Conservation (phyloP, 2,888 invertebrate genomes). For the Scaptomyza parva region DNA sequence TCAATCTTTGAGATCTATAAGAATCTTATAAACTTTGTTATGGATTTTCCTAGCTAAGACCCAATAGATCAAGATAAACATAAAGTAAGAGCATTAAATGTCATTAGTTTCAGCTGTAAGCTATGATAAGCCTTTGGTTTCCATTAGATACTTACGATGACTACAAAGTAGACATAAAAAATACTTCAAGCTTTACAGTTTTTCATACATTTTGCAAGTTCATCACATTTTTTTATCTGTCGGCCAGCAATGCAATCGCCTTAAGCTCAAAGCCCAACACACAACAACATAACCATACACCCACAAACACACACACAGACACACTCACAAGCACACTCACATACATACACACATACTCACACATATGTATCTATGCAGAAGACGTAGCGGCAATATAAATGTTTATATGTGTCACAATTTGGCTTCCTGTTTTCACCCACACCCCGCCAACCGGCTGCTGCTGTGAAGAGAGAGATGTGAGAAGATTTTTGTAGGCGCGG, state of each 20-base stretch:
- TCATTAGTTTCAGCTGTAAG: not conserved
- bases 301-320: slow-evolving; percentile 9
- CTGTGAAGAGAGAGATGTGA: slow-evolving; percentile 21
- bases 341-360: slow-evolving; percentile 8
- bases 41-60: not conserved
- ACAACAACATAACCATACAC: slow-evolving; percentile 4
- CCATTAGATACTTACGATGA: not conserved
- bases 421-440: slow-evolving; percentile 47
- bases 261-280: slow-evolving; percentile 5
- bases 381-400: slow-evolving; percentile 53
- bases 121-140: not conserved
- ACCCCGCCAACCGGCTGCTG: no score
- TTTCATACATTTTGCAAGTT: not conserved
- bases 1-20: not conserved
- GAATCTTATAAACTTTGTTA: not conserved
- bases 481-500: slow-evolving; percentile 15
- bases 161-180: not conserved
- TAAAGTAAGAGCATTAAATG: not conserved
- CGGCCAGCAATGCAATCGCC: slow-evolving; percentile 37
- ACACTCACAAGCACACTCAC: no score
- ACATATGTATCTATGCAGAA: slow-evolving; percentile 1
- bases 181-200: not conserved
- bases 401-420: slow-evolving; percentile 74
- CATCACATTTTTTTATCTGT: slow-evolving; percentile 12
- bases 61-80: not conserved